Evolutionary conservation across 2,113 vertebrate species (phyloP).

Genomic region (Otolemur garnettii): DNA sequence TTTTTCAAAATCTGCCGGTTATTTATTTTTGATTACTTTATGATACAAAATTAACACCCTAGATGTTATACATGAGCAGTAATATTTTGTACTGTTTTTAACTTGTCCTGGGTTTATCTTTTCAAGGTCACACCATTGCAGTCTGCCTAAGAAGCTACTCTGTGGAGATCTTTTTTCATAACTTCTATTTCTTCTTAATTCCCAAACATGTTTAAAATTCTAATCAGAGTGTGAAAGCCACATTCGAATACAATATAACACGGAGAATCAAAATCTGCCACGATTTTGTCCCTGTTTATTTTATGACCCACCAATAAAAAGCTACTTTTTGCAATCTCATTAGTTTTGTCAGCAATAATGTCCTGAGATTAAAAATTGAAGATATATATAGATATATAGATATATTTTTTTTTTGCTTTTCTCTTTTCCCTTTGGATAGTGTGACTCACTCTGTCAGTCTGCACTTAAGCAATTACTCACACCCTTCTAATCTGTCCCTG

Average conservation of each 20-base stretch:
- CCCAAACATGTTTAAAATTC: slow-evolving; percentile 86
- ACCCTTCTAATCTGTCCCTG: neutral
- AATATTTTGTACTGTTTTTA: slow-evolving; percentile 66
- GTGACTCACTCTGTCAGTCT: slow-evolving; percentile 2
- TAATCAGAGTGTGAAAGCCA: slow-evolving; percentile 77
- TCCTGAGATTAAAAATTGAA: slow-evolving; percentile 74
- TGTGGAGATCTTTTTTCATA: slow-evolving; percentile 57
- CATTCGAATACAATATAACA: slow-evolving; percentile 71
- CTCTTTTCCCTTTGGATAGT: neutral
- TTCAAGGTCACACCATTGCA: slow-evolving; percentile 86
- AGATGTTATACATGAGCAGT: slow-evolving; percentile 40
- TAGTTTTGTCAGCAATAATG: slow-evolving; percentile 80
- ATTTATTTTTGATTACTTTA: slow-evolving; percentile 54
- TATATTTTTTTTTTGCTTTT: neutral
- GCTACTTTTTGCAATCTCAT: slow-evolving; percentile 84
- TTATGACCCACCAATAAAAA: slow-evolving; percentile 81
- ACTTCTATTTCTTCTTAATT: slow-evolving; percentile 83
- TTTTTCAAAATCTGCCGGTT: neutral
- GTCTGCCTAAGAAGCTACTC: slow-evolving; percentile 69
- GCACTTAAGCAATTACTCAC: slow-evolving; percentile 48
- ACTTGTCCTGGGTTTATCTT: slow-evolving; percentile 77
- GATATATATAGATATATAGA: neutral
- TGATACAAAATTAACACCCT: neutral
- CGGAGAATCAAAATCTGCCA: slow-evolving; percentile 80
- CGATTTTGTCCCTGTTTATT: slow-evolving; percentile 83